Evolutionary conservation across 2,113 vertebrate genomes (phyloP), one percentile per base, ranked within the genome.

Genomic region (Otocyon megalotis): DNA sequence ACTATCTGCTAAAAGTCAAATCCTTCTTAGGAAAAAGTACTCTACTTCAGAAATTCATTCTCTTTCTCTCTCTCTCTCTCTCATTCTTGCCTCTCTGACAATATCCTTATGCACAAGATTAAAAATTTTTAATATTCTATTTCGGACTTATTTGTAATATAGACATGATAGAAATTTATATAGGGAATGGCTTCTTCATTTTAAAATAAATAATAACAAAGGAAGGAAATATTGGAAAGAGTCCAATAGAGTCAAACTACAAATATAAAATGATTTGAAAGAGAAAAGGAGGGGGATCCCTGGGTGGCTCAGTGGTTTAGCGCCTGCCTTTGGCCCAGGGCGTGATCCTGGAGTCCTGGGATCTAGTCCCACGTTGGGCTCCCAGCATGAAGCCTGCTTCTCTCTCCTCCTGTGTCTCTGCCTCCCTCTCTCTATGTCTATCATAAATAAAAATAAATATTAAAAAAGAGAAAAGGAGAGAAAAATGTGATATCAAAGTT

Each of bases 401-500:
- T 43, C 43, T 7, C 43, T 43, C 43, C 6, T 7, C 43, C 43
- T 43, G 43, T 43, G 43, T 43, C 43, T 43, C 43, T 43, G 43
- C 43, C 43, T 43, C 43, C 6, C 43, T 43, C 43, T 43, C 43
- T 43, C 43, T 43, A 43, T 43, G 43, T 43, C 43, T 43, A 7
- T 43, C 43, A 43, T 43, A 43, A 7, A 43, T 43, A 7, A 43
- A 43, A 43, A 43, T 43, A 43, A 43, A 43, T 43, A 7, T 43
- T 43, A 7, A 43, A 43, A 43, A 43, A 92, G 82, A 72, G 54
- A 35, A 93, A 62, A 93, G 37, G 24, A 88, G 9, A 84, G 30
- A 76, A 81, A 81, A 89, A 83, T 54, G 56, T 5, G 9, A 82
- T 54, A 53, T 97, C 50, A 87, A 81, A 89, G 8, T 92, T 93